Percentiles rank a stretch among this genome's conserved stretches.
Conservation (phyloP, 2,113 vertebrate species). For the Todiramphus saurophagus region DNA sequence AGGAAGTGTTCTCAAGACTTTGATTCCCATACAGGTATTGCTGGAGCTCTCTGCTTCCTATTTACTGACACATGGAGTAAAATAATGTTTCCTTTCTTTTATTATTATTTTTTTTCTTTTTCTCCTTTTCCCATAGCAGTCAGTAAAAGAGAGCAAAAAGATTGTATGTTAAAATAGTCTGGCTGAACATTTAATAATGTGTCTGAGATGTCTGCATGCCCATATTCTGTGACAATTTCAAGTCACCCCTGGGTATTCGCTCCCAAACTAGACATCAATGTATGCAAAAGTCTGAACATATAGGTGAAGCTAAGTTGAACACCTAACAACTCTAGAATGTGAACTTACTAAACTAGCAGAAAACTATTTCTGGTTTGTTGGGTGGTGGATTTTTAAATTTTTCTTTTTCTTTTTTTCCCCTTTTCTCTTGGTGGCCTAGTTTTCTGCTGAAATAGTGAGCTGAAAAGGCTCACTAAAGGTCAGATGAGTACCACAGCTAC, state of each 20-base stretch:
- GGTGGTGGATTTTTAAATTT: no score
- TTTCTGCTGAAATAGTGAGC: not conserved
- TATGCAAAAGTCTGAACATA: not conserved
- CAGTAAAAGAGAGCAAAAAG: not conserved
- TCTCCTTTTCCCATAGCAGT: not conserved
- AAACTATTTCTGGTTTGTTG: not conserved
- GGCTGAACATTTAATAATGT: not conserved
- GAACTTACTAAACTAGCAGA: not conserved
- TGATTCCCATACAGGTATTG: not conserved
- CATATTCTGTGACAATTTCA: not conserved
- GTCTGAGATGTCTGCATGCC: not conserved
- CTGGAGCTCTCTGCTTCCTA: not conserved
- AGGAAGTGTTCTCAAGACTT: not conserved
- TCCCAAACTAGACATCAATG: not conserved
- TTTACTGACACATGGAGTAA: not conserved
- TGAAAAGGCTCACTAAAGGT: not conserved
- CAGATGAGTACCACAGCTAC: not conserved
- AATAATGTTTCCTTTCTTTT: not conserved
- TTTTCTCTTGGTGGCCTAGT: not conserved
- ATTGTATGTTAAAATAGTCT: not conserved
- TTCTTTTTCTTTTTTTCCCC: accelerated
- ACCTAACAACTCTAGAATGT: not conserved
- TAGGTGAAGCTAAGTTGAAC: not conserved
- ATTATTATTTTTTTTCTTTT: not conserved
- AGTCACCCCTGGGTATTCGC: not conserved